Conservation (phyloP, 2,113 vertebrate species). For the Eolophus roseicapilla region DNA sequence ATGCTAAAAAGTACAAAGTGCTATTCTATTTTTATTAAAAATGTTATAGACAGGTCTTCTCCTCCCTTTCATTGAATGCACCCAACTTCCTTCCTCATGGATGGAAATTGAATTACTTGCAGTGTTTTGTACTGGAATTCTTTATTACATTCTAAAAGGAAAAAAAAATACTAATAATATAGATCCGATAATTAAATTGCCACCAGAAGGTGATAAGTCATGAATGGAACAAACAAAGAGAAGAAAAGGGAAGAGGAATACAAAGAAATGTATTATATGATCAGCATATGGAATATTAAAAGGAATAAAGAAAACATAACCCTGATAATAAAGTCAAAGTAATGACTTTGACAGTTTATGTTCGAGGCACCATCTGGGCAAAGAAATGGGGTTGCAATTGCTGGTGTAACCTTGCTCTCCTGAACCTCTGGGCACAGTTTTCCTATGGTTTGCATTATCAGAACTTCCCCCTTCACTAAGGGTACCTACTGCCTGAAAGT, state of each 20-base stretch:
- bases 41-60: conserved; percentile 45
- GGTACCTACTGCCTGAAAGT: neutral
- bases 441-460: neutral
- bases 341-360: conserved; percentile 58
- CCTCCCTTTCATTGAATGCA: conserved; percentile 51
- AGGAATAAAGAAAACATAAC: conserved; percentile 67
- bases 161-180: conserved; percentile 59
- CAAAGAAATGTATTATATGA: conserved; percentile 72
- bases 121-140: conserved; percentile 53
- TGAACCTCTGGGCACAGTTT: conserved; percentile 24
- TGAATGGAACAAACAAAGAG: conserved; percentile 68
- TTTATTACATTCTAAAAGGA: conserved; percentile 51
- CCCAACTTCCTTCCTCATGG: conserved; percentile 56
- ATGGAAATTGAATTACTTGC: conserved; percentile 69
- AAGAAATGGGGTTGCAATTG: neutral
- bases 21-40: conserved; percentile 70
- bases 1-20: conserved; percentile 41
- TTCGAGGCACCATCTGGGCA: conserved; percentile 53
- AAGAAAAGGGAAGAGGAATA: conserved; percentile 64
- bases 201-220: conserved; percentile 69
- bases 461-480: neutral
- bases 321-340: conserved; percentile 65
- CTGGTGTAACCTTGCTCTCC: conserved; percentile 43
- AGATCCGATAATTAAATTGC: conserved; percentile 71
- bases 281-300: conserved; percentile 74